Evolutionary conservation across 2,888 invertebrate species (phyloP), one percentile per base, ranked within the genome.

Genomic region (Myopa testacea): DNA sequence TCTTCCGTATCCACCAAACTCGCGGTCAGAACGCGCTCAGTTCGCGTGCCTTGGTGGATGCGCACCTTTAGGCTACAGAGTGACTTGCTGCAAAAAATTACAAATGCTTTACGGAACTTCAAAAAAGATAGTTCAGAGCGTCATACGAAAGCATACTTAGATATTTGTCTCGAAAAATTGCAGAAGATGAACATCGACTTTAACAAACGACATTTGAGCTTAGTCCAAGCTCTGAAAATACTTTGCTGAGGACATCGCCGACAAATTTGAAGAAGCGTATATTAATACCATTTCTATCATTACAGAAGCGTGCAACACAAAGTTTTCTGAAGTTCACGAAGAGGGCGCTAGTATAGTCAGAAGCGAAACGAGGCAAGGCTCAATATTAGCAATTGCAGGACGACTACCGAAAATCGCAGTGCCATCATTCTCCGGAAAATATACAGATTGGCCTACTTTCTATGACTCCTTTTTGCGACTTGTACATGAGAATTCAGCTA

Each of bases 371-470:
- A 55, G 1, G 55, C 55, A 55, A 3, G 3, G 16, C 55, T 55
- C 55, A 55, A 55, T 55, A 10, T 10, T 10, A 50, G 50, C 50
- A 50, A 50, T 1, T 1, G 50, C 50, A 50, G 50, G 1, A 3
- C 50, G 50, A 50, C 14, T 50, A 50, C 50, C 50, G 50, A 50
- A 50, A 50, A 50, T 50, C 14, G 50, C 50, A 50, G 10, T 77
- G 16, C 77, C 77, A 40, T 58, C 67, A 34, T 77, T 77, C 26
- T 26, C 26, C 1, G 26, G 26, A 26, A 26, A 2, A 26, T 26
- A 26, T 26, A 26, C 26, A 2, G 26, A 26, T 26, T 26, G 26
- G 26, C 26, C 26, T 26, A 26, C 26, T 26, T 26, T 26, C 26
- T 26, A 26, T 26, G 26, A 26, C 26, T 26, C 26, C 26, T 26